phyloP scores from a whole-genome alignment of 2,797 vertebrate genomes.

The Anomalospiza imberbis region DNA sequence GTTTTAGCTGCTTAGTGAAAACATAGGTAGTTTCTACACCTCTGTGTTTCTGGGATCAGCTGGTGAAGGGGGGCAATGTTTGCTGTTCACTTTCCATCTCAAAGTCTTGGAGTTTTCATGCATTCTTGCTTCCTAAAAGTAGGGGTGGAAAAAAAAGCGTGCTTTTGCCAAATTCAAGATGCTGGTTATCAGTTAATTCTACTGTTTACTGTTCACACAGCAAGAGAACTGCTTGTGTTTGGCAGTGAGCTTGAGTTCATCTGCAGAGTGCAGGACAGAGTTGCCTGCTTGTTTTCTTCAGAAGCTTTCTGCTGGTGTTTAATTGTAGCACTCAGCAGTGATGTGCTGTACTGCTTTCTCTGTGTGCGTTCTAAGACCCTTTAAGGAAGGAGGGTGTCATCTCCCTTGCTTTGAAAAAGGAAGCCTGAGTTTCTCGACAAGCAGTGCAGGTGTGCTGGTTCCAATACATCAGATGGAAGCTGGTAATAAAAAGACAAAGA shows the following conservation, averaged over 20 bases:
- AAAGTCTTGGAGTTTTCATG: not conserved
- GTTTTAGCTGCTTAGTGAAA: not conserved
- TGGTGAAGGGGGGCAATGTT: not conserved
- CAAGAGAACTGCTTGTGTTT: not conserved
- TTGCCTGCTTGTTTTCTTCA: not conserved
- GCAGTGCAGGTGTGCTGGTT: not conserved
- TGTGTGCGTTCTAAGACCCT: rapidly evolving
- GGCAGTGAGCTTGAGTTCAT: not conserved
- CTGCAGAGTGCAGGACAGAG: not conserved
- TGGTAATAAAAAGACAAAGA: not conserved
- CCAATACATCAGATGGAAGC: not conserved
- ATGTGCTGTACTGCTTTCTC: not conserved
- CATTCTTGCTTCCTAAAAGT: not conserved
- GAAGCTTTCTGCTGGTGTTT: not conserved
- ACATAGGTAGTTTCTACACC: not conserved
- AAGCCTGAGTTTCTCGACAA: not conserved
- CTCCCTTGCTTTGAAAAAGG: not conserved
- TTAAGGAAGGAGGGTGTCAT: not conserved
- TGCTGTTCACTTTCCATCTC: not conserved
- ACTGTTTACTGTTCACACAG: not conserved
- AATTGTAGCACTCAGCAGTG: rapidly evolving
- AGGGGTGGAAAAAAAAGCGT: not conserved
- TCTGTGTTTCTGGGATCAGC: conserved; percentile 28
- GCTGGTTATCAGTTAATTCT: not conserved
- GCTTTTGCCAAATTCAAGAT: not conserved